Base-by-base conservation (phyloP, 2,113 vertebrate species). In the Mustela nigripes region DNA sequence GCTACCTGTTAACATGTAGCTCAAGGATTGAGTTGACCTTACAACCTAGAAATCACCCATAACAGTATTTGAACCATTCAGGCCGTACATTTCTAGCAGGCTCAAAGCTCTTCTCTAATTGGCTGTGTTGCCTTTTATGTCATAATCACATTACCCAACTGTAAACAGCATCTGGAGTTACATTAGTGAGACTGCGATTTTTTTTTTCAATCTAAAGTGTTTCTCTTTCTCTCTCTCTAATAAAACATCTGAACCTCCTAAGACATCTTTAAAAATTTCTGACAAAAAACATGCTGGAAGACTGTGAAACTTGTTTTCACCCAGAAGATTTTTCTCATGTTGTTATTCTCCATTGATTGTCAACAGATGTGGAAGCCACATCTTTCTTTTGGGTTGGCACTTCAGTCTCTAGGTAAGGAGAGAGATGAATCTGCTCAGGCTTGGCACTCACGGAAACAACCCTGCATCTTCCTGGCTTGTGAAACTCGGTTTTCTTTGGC, bases 131-230 rank as follows among this genome's bases (percentile, higher is more conserved):
- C 53, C 80, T 63, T 60, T 96, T 96, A 98, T 96, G 98, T 98
- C 98, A 98, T 84, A 98, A 98, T 98, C 78, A 50, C 65, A 82
- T 95, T 87, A 97, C 90, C 65, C 81, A 97, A 88, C 62, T 97
- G 76, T 65, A 78, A 95, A 74, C 67, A 67, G 86, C 69, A 85
- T 86, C 71, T 80, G 60, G 93, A 93, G 76, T 85, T 86, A 94
- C 19, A 96, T 53, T 56, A 67, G 50, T 63, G 92, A 94, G 83
- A 48, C 90, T 92, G 62, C 81, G 84, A n/a, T 45, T 67, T 98
- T 96, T 95, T 36, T 76, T 78, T 18, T 48, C 76, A 95, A 62
- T 95, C 80, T 91, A 24, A 95, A 89, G 79, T 78, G 89, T 98
- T 95, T 85, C 90, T 93, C 69, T 78, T 39, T 82, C 94, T 96